Evolutionary conservation across 2,888 invertebrate genomes (phyloP).

Genomic region (Blera fallax): DNA sequence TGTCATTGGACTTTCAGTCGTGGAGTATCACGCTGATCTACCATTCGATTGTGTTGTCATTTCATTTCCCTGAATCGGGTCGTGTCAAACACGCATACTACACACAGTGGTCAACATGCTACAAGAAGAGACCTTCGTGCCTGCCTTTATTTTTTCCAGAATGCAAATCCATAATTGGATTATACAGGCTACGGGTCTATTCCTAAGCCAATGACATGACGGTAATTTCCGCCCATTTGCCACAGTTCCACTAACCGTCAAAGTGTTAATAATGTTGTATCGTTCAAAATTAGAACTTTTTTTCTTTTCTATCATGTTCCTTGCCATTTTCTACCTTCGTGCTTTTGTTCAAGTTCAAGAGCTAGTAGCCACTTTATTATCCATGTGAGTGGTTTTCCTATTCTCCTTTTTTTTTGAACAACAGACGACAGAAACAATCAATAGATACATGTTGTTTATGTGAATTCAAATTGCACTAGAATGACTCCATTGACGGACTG

Average conservation of each 20-base stretch:
- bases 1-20: too few species aligned
- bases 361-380: background rate
- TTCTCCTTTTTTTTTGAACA: background rate
- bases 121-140: background rate
- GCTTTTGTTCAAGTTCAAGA: slow-evolving; percentile 56
- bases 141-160: background rate
- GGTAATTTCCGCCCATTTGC: slow-evolving; percentile 21
- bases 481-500: slow-evolving; percentile 56
- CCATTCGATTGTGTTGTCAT: too few species aligned
- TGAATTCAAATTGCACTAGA: slow-evolving; percentile 59
- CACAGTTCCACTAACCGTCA: slow-evolving; percentile 14
- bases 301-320: background rate
- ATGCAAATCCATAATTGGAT: slow-evolving; percentile 52
- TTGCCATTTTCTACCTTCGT: background rate
- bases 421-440: slow-evolving; percentile 61
- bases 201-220: background rate
- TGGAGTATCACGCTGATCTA: background rate
- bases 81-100: background rate
- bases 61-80: background rate
- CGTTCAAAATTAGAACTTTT: slow-evolving; percentile 1
- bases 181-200: slow-evolving; percentile 7
- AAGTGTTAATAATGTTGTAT: slow-evolving; percentile 27
- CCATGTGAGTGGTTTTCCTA: background rate
- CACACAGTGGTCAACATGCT: background rate
- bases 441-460: slow-evolving; percentile 59